Percentiles rank a stretch among this genome's conserved stretches.
These are phyloP conservation scores for Clitarchus hookeri DNA, from an alignment of 2,888 invertebrate genomes.

Conservation along the genomic window DNA sequence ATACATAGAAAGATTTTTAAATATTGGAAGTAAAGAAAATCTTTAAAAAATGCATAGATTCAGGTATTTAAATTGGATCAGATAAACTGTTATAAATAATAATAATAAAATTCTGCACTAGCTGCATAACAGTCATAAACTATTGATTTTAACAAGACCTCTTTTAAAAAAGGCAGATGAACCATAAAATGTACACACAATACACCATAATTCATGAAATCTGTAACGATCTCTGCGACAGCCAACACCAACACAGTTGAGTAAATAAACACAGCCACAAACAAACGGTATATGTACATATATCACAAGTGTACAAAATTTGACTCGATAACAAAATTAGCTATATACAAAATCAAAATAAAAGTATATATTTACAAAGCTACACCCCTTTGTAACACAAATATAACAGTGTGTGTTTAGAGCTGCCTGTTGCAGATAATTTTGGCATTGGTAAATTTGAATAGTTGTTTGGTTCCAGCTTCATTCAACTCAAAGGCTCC, in stretches of 20 bases:
- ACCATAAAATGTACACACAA: not conserved
- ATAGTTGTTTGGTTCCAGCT: not conserved
- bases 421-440: not conserved
- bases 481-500: constrained; percentile 47
- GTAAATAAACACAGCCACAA: not conserved
- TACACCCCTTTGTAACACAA: not conserved
- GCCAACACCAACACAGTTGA: not conserved
- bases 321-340: not conserved
- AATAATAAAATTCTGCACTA: not conserved
- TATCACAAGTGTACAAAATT: constrained; percentile 6
- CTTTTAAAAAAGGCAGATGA: not conserved
- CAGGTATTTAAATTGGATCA: not conserved
- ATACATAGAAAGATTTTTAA: not conserved
- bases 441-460: not conserved
- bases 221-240: not conserved
- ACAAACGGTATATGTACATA: not conserved
- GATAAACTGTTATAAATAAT: not conserved
- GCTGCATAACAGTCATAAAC: not conserved
- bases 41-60: not conserved
- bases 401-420: not conserved
- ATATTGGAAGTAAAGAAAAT: not conserved
- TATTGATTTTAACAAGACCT: not conserved
- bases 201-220: not conserved
- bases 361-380: not conserved
- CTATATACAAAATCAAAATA: not conserved